Percentiles rank a stretch among this genome's conserved stretches.
Evolutionary conservation across 2,113 vertebrate genomes (phyloP).

Genomic region (Crotalus helleri): DNA sequence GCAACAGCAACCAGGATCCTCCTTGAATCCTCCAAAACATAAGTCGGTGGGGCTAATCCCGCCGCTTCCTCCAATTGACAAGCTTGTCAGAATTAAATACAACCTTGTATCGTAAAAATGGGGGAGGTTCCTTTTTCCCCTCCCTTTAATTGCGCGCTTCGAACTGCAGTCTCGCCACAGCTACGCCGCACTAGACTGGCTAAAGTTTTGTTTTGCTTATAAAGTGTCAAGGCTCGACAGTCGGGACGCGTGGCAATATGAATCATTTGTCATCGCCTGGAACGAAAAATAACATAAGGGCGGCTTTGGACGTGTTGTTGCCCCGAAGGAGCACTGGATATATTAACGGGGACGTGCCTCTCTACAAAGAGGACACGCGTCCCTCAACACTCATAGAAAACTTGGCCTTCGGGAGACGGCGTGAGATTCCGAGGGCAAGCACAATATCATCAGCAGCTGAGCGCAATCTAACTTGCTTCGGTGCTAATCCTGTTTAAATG

Average conservation of each 20-base stretch:
- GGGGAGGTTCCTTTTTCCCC: not conserved
- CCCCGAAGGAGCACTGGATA: not conserved
- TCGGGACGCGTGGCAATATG: not conserved
- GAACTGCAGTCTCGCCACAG: not conserved
- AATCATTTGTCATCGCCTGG: not conserved
- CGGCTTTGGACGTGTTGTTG: not conserved
- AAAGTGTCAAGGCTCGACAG: not conserved
- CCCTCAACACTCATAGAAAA: not conserved
- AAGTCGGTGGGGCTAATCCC: not conserved
- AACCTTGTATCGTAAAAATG: not conserved
- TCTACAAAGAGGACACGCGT: not conserved
- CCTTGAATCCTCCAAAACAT: not conserved
- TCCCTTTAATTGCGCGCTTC: not conserved
- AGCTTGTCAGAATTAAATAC: not conserved
- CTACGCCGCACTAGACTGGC: not conserved
- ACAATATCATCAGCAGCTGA: not conserved
- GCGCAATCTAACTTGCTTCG: not conserved
- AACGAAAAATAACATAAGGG: accelerated
- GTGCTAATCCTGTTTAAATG: not conserved
- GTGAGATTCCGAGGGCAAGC: not conserved
- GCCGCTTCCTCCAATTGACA: not conserved
- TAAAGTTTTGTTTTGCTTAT: not conserved
- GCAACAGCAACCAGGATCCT: not conserved
- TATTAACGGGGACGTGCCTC: not conserved
- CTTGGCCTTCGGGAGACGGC: too few species aligned